Evolutionary conservation across 2,797 vertebrate genomes (phyloP), one percentile per base, ranked within the genome.

Genomic region (Tamandua tetradactyla): DNA sequence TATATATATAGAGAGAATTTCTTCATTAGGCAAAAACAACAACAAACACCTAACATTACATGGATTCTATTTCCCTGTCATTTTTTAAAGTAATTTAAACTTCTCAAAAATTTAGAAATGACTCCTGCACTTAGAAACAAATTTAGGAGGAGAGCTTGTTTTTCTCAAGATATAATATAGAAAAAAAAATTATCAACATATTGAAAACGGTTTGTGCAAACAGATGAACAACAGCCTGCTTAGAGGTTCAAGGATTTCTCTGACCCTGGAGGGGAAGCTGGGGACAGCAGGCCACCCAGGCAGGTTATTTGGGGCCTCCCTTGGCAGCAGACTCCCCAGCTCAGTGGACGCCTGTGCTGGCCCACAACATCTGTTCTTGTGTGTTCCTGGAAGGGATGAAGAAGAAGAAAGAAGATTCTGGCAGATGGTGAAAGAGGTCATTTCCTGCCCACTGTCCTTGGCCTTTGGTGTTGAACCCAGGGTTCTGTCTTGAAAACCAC

Each of bases 211-310:
- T 96, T 62, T 52, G 20, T 91, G n/a, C 15, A 22, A 49, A 18
- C 72, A 95, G 66, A 69, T 75, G 59, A 88, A 20, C 42, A 80
- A n/a, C 68, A 87, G 76, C 55, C 89, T 71, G 17, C 47, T 82
- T 47, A 23, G 74, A 94, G 75, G 74, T 42, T 52, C n/a, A 89
- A 89, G 81, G 49, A 86, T 92, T 90, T 94, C 59, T 80, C 47
- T 94, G 75, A 89, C 87, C 72, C 71, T 64, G 17, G 61, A 75
- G 61, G 32, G 30, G 80, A 87, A 64, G 25, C 89, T 68, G 86
- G n/a, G 79, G 91, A 78, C 62, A 91, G 69, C 76, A 76, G 75
- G 95, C 62, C 94, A 96, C 91, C 91, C 95, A 87, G 68, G 68
- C 62, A 55, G 59, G 81, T 95, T 76, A 37, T 47, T 44, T 18